Evolutionary conservation across 2,888 invertebrate genomes (phyloP).

Genomic region (Nephrotoma flavescens): DNA sequence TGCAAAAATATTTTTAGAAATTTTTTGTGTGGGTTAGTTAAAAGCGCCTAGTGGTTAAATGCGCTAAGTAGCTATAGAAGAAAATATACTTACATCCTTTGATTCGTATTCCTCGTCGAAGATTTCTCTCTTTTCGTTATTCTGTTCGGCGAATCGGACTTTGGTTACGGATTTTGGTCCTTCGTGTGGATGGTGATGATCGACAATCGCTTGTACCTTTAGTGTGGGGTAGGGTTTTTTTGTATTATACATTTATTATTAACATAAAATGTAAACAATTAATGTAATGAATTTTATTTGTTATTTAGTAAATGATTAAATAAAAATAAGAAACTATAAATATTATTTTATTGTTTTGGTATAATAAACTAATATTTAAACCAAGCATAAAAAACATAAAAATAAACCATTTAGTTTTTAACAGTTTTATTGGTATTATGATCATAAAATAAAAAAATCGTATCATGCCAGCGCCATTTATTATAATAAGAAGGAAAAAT

Average conservation of each 20-base stretch:
- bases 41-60: neutral
- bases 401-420: neutral
- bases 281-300: neutral
- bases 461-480: neutral
- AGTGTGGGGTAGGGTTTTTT: constrained; percentile 4
- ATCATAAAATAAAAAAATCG: constrained; percentile 4
- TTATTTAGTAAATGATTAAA: neutral
- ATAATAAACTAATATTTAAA: neutral
- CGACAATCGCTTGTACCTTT: constrained; percentile 87
- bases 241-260: neutral
- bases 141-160: constrained; percentile 70
- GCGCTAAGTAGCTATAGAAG: neutral
- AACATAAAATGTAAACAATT: neutral
- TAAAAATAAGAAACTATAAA: neutral
- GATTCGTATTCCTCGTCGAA: constrained; percentile 9
- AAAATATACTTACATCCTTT: neutral
- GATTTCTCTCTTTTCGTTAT: constrained; percentile 13
- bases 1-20: neutral
- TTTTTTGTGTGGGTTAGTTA: neutral
- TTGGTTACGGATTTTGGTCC: constrained; percentile 65
- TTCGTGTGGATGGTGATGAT: constrained; percentile 59
- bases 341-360: neutral
- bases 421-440: neutral
- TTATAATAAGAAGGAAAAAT: neutral
- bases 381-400: neutral